Percentiles rank a stretch among this genome's conserved stretches.
Evolutionary conservation across 2,797 vertebrate genomes (phyloP).

Genomic region (Sylvia borin): DNA sequence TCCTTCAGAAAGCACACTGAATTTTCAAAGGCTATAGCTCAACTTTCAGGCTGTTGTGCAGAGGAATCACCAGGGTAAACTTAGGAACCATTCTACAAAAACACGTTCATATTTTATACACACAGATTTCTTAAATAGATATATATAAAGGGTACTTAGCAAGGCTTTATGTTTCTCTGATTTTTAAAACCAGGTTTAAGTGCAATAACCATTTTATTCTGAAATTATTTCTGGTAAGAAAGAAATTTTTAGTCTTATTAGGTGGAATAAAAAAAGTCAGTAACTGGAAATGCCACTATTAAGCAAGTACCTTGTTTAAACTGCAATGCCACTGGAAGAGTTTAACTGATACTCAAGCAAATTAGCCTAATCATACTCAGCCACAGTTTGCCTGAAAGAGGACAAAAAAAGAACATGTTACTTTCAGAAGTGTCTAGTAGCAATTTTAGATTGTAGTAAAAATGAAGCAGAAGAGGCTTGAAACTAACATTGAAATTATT

Average conservation of each 20-base stretch:
- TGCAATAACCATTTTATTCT: not conserved
- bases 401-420: not conserved
- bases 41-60: not conserved
- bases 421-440: not conserved
- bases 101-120: not conserved
- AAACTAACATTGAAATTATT: not conserved
- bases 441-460: not conserved
- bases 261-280: not conserved
- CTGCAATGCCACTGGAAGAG: not conserved
- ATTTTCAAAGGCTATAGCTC: not conserved
- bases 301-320: constrained; percentile 17
- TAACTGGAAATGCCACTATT: not conserved
- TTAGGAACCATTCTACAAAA: not conserved
- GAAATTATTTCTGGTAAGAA: not conserved
- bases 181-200: constrained; percentile 13
- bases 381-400: not conserved
- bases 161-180: constrained; percentile 16
- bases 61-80: not conserved
- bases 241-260: not conserved
- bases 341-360: not conserved
- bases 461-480: not conserved
- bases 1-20: not conserved
- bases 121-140: constrained; percentile 2
- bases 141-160: not conserved
- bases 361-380: not conserved